Evolutionary conservation across 1,140 invertebrate species (phyloP).

Genomic region (Armadillidium nasatum): DNA sequence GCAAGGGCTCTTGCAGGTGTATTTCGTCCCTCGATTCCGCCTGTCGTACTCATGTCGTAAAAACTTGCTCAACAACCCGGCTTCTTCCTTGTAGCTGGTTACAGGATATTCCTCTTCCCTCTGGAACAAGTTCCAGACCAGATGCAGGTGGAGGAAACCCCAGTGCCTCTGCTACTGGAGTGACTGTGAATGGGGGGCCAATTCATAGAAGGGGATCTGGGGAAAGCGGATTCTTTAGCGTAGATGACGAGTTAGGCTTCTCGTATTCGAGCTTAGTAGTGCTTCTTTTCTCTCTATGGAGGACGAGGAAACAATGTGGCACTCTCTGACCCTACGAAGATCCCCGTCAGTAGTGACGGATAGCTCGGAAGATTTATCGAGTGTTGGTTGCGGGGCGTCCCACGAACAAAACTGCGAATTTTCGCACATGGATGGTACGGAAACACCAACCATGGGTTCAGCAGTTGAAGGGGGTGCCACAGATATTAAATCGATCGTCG

Average conservation of each 20-base stretch:
- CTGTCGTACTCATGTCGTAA: constrained; percentile 27
- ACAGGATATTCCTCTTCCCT: constrained; percentile 21
- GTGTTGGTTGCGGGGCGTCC: constrained; percentile 56
- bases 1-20: constrained; percentile 24
- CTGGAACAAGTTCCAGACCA: constrained; percentile 23
- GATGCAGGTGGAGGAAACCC: constrained; percentile 27
- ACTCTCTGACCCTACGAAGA: constrained; percentile 56
- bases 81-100: constrained; percentile 1
- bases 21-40: constrained; percentile 8
- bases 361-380: constrained; percentile 76
- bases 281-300: constrained; percentile 57
- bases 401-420: constrained; percentile 35
- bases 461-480: constrained; percentile 36
- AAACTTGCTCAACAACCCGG: constrained; percentile 17
- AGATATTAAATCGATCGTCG: constrained; percentile 76
- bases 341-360: constrained; percentile 79
- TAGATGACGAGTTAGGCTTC: constrained; percentile 59
- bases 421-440: constrained; percentile 50
- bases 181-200: constrained; percentile 52
- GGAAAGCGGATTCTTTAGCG: constrained; percentile 82
- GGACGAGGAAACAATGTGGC: constrained; percentile 49
- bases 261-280: constrained; percentile 45
- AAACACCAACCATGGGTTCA: constrained; percentile 35
- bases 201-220: constrained; percentile 64
- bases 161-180: constrained; percentile 41